A percentile compares a stretch with the other conserved stretches of the same genome.
These are phyloP conservation scores for Loris lydekkerianus DNA, from an alignment of 2,797 vertebrate species.

Conservation along the genomic window DNA sequence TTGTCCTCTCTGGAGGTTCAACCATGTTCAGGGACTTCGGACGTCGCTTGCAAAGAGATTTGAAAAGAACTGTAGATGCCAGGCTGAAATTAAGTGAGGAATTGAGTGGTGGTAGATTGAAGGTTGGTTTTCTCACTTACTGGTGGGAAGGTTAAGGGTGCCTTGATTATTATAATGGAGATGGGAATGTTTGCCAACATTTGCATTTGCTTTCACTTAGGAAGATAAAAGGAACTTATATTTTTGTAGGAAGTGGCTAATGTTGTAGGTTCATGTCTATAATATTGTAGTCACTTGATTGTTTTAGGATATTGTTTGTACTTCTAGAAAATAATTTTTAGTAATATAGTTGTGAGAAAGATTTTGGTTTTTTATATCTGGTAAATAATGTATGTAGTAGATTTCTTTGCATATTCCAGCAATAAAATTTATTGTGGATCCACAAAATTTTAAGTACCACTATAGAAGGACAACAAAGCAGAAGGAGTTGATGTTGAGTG, in stretches of 20 bases:
- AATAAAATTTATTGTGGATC: neutral
- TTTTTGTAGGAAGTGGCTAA: neutral
- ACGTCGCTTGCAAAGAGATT: slow-evolving; percentile 97
- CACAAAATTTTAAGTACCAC: neutral
- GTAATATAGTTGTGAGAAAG: neutral
- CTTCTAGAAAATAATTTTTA: slow-evolving; percentile 35
- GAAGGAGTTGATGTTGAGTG: neutral
- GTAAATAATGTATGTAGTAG: neutral
- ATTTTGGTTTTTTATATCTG: neutral
- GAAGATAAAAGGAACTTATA: neutral
- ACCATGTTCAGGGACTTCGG: slow-evolving; percentile 99
- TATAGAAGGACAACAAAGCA: neutral
- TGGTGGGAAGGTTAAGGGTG: slow-evolving; percentile 12
- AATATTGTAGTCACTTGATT: slow-evolving; percentile 21
- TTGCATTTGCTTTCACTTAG: slow-evolving; percentile 38
- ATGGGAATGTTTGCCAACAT: slow-evolving; percentile 4
- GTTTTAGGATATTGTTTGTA: neutral
- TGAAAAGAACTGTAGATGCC: slow-evolving; percentile 98
- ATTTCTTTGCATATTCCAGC: neutral
- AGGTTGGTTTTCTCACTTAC: slow-evolving; percentile 89
- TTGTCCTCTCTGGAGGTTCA: slow-evolving; percentile 98
- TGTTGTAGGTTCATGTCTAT: neutral
- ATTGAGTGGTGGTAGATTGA: slow-evolving; percentile 97
- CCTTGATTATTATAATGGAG: neutral
- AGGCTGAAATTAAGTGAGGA: slow-evolving; percentile 98